A percentile compares a stretch with the other conserved stretches of the same genome.
Evolutionary conservation across 2,113 vertebrate species (phyloP).

Genomic region (Anolis carolinensis): DNA sequence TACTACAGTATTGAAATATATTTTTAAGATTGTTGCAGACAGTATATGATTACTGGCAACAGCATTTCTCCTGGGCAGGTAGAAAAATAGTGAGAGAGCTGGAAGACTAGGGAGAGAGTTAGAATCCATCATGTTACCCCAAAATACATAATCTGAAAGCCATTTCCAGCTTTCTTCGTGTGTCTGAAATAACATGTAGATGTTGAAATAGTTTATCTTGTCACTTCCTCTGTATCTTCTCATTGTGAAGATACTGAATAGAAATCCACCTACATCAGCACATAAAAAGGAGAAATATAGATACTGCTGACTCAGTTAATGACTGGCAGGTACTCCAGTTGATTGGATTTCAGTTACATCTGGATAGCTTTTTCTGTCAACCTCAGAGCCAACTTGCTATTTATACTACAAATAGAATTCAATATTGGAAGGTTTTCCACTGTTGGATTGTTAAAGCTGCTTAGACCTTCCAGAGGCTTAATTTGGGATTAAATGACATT

Average conservation of each 20-base stretch:
- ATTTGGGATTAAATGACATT: slow-evolving; percentile 69
- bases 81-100: neutral
- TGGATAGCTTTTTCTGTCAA: slow-evolving; percentile 40
- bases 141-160: neutral
- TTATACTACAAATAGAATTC: slow-evolving; percentile 31
- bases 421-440: slow-evolving; percentile 54
- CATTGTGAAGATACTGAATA: neutral
- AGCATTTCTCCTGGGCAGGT: neutral
- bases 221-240: neutral
- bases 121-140: neutral
- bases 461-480: slow-evolving; percentile 64
- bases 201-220: neutral
- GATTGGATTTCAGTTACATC: slow-evolving; percentile 53
- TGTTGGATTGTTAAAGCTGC: slow-evolving; percentile 53
- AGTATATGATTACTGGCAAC: too few relatives aligned
- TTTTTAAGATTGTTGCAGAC: neutral
- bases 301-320: slow-evolving; percentile 32
- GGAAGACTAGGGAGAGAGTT: neutral
- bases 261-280: rapidly evolving
- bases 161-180: neutral
- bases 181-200: neutral
- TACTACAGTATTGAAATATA: neutral
- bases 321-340: slow-evolving; percentile 24
- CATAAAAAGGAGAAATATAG: neutral
- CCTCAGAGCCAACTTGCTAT: slow-evolving; percentile 37